A percentile compares a stretch with the other conserved stretches of the same genome.
Evolutionary conservation across 2,888 invertebrate genomes (phyloP).

Genomic region (Congeria kusceri): DNA sequence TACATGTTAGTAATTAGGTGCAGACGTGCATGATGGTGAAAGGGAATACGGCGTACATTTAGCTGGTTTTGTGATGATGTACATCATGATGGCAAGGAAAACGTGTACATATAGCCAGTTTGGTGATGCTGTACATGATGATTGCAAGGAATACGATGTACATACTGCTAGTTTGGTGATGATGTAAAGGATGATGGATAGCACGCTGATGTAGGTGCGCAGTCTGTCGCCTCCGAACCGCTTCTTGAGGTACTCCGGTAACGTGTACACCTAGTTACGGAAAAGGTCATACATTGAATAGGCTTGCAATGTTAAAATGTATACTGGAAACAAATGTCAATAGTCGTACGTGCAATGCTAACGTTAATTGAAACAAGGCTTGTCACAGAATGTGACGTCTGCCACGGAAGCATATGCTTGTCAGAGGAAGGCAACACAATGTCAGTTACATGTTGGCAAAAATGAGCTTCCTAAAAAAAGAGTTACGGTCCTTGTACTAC

Average conservation of each 20-base stretch:
- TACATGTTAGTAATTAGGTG: conserved; percentile 34
- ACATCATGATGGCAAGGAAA: background rate
- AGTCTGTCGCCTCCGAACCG: conserved; percentile 80
- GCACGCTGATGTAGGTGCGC: conserved; percentile 78
- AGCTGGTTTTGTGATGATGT: background rate
- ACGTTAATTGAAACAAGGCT: no score
- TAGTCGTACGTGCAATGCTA: no score
- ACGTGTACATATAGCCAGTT: conserved; percentile 70
- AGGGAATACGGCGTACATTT: conserved; percentile 67
- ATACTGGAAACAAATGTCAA: no score
- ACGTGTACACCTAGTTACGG: conserved; percentile 78
- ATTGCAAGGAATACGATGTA: conserved; percentile 29
- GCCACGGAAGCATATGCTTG: no score
- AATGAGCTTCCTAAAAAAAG: no score
- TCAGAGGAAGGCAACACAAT: no score
- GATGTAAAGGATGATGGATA: conserved; percentile 75
- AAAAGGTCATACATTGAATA: no score
- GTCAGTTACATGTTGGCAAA: no score
- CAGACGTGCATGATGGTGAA: conserved; percentile 76
- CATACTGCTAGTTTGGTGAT: conserved; percentile 77
- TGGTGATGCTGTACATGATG: conserved; percentile 77
- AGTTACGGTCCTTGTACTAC: no score
- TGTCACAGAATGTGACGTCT: no score
- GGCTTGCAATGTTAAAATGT: no score
- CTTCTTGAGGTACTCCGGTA: conserved; percentile 82